A percentile compares a stretch with the other conserved stretches of the same genome.
phyloP scores from a whole-genome alignment of 2,888 invertebrate species.

The Caenorhabditis virilis region DNA sequence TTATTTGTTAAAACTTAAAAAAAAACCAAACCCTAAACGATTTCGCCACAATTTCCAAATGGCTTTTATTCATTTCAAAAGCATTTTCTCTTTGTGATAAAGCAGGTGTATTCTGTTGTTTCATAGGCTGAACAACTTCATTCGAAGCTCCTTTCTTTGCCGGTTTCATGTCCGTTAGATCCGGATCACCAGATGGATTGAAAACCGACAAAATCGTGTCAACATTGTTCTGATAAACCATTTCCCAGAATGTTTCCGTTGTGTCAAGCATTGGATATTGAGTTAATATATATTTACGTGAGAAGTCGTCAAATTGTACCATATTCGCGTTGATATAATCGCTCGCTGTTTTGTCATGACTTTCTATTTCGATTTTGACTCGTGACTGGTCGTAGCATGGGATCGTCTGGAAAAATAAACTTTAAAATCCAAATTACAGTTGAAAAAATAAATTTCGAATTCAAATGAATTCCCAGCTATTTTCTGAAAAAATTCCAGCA shows the following conservation, averaged over 20 bases:
- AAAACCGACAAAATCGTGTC: slow-evolving; percentile 6
- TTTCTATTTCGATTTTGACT: neutral
- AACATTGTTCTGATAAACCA: slow-evolving; percentile 3
- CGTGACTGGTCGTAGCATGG: slow-evolving; percentile 2
- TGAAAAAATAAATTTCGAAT: neutral
- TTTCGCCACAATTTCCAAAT: neutral
- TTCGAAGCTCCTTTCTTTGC: neutral
- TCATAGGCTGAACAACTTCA: neutral
- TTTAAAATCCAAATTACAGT: too few relatives aligned
- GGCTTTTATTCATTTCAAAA: neutral
- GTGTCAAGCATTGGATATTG: slow-evolving; percentile 5
- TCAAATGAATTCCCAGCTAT: neutral
- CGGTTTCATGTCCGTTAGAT: too few relatives aligned
- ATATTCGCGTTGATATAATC: slow-evolving; percentile 8
- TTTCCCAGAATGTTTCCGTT: slow-evolving; percentile 5
- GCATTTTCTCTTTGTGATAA: neutral
- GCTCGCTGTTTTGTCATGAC: neutral
- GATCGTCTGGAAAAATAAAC: neutral
- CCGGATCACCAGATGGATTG: slow-evolving; percentile 6
- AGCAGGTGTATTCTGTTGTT: too few relatives aligned
- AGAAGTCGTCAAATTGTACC: slow-evolving; percentile 1
- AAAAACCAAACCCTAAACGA: neutral
- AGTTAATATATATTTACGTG: slow-evolving; percentile 7
- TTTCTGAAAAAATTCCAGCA: neutral
- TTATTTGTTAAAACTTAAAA: neutral